Percentiles rank a stretch among this genome's conserved stretches.
Evolutionary conservation across 2,797 vertebrate genomes (phyloP).

Genomic region (Acanthopagrus latus): DNA sequence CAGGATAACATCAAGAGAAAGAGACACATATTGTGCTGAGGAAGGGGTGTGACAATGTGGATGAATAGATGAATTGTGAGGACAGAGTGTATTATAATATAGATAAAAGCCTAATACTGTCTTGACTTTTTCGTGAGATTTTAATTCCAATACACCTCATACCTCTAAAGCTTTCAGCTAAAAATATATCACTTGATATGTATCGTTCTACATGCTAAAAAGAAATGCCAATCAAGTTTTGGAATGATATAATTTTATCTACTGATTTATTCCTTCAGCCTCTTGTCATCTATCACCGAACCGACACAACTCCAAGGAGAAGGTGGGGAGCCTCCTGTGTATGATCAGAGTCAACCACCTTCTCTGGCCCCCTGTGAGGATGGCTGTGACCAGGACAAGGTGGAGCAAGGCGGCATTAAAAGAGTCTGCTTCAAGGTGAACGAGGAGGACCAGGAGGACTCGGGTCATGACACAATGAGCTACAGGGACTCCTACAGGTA

Average conservation of each 20-base stretch:
- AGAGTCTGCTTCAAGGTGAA: conserved; percentile 98
- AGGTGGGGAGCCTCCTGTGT: conserved; percentile 82
- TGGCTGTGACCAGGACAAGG: conserved; percentile 90
- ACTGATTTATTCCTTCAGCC: conserved; percentile 57
- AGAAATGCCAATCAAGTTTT: background rate
- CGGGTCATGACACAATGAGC: conserved; percentile 98
- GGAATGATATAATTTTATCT: background rate
- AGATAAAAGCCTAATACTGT: conserved; percentile 1
- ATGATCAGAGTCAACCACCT: conserved; percentile 85
- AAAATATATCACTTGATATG: background rate
- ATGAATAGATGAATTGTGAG: conserved; percentile 40
- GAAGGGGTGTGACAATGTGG: conserved; percentile 46
- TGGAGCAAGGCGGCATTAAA: conserved; percentile 92
- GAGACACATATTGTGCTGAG: conserved; percentile 55
- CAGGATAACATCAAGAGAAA: conserved; percentile 71
- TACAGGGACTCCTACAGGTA: conserved; percentile 99
- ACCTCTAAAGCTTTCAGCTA: background rate
- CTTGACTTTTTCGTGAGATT: background rate
- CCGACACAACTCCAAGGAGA: conserved; percentile 87
- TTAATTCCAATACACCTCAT: background rate
- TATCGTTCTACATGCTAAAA: background rate
- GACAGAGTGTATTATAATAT: conserved; percentile 19
- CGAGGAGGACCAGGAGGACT: conserved; percentile 98
- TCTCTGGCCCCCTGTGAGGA: conserved; percentile 87
- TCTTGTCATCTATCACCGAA: conserved; percentile 92